Evolutionary conservation across 1,140 invertebrate species (phyloP).

Genomic region (Vollenhovia emeryi): DNA sequence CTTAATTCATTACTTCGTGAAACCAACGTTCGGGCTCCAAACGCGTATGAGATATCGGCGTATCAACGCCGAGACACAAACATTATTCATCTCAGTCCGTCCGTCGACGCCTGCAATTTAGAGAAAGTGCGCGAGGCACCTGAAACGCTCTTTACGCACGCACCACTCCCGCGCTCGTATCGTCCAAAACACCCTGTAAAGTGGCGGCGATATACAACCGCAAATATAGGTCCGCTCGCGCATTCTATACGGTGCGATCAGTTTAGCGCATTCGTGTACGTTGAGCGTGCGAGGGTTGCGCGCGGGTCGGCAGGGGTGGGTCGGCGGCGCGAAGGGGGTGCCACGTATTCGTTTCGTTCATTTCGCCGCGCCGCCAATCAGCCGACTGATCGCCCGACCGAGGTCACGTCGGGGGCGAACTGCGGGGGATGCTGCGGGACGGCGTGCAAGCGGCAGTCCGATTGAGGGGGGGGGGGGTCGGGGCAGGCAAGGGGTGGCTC

Average conservation of each 20-base stretch:
- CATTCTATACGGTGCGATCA: conserved; percentile 46
- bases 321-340: not conserved
- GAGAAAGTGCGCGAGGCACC: not conserved
- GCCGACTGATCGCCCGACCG: conserved; percentile 60
- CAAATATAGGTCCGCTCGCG: conserved; percentile 47
- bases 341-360: conserved; percentile 66
- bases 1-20: not conserved
- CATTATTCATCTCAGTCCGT: not conserved
- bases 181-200: conserved; percentile 42
- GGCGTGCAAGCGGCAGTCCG: conserved; percentile 7
- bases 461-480: not conserved
- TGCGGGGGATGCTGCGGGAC: conserved; percentile 31
- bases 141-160: not conserved
- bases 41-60: not conserved
- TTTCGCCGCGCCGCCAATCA: conserved; percentile 67
- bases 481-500: not conserved
- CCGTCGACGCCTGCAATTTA: not conserved
- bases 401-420: conserved; percentile 36
- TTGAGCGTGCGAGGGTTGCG: not conserved
- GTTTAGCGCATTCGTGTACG: conserved; percentile 55
- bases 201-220: conserved; percentile 50
- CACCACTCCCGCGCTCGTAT: not conserved
- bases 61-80: not conserved
- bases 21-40: not conserved
- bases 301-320: conserved; percentile 1